Base-by-base conservation (phyloP, 2,888 invertebrate genomes). In the Hyposoter dolosus region DNA sequence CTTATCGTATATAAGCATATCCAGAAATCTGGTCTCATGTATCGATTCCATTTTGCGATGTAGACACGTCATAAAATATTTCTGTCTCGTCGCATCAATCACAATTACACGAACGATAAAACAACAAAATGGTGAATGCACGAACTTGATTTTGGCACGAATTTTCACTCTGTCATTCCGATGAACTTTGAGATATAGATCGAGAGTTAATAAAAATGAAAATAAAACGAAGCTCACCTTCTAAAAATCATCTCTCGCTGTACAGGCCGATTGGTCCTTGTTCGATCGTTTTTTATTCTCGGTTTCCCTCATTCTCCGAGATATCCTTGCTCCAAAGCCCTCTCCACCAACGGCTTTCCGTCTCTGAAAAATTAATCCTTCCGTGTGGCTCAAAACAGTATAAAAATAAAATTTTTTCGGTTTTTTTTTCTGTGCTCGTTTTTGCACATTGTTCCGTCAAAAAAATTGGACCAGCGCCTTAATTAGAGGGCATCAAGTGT, bases 181-280 rank as follows among this genome's bases (percentile, higher is more conserved):
- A 53, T 35, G 19, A 32, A 53, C 43, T n/a, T 23, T n/a, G 15
- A 68, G 0, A 60, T 23, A 19, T 1, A 35, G 28, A 72, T 72
- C 19, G 19, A 40, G 35, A n/a, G 7, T 32, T 12, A 63, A 47
- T 32, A 47, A 45, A 28, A 40, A 60, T 28, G 15, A 28, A 43
- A n/a, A n/a, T 9, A 19, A 3, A 63, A n/a, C 9, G 74, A 75
- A 40, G 81, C 79, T 87, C 91, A 94, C 93, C 94, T 93, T 93
- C 94, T 94, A 94, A 94, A 93, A 93, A 93, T 92, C 93, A 93
- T 94, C 89, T 92, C 92, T 93, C 89, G 91, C 90, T 90, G 90
- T 88, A 90, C 90, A 92, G 93, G 92, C 92, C 92, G 90, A 88
- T 90, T 89, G 91, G 91, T 92, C 92, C 91, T 90, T 91, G 90